These are phyloP conservation scores for Lindbergichthys nudifrons DNA, from an alignment of 2,797 vertebrate species.

Conservation along the genomic window DNA sequence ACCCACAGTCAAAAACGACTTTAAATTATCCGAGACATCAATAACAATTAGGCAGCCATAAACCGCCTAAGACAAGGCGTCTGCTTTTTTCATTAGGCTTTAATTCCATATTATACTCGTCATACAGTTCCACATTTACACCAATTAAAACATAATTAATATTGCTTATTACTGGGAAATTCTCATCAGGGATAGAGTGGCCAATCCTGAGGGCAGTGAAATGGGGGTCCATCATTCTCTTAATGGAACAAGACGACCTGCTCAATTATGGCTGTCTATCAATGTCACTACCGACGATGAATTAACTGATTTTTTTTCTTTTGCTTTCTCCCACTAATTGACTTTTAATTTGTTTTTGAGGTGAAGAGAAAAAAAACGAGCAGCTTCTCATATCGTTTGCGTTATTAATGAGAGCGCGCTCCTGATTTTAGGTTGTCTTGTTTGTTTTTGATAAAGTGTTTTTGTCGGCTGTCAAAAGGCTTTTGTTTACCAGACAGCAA, in stretches of 20 bases:
- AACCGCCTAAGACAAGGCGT: slow-evolving; percentile 64
- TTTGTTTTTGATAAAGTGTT: slow-evolving; percentile 65
- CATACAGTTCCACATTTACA: slow-evolving; percentile 82
- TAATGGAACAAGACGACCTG: slow-evolving; percentile 79
- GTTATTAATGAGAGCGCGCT: slow-evolving; percentile 74
- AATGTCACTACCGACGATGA: slow-evolving; percentile 78
- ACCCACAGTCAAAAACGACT: slow-evolving; percentile 37
- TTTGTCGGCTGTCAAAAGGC: slow-evolving; percentile 60
- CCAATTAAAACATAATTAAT: slow-evolving; percentile 87
- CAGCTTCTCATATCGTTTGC: slow-evolving; percentile 64
- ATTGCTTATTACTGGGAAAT: slow-evolving; percentile 84
- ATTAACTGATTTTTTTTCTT: slow-evolving; percentile 66
- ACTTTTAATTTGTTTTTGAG: slow-evolving; percentile 80
- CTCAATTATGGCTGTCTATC: slow-evolving; percentile 85
- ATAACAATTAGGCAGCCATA: slow-evolving; percentile 85
- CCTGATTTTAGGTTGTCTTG: slow-evolving; percentile 67
- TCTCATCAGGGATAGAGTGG: slow-evolving; percentile 78
- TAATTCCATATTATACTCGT: slow-evolving; percentile 75
- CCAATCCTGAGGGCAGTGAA: slow-evolving; percentile 73
- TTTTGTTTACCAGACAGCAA: slow-evolving; percentile 75
- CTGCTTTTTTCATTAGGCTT: slow-evolving; percentile 80
- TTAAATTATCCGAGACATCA: slow-evolving; percentile 77
- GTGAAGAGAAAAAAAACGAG: slow-evolving; percentile 52
- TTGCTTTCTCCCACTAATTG: slow-evolving; percentile 70
- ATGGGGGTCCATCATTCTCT: slow-evolving; percentile 74